phyloP scores from a whole-genome alignment of 2,888 invertebrate genomes.

The Herminia tarsipennalis region DNA sequence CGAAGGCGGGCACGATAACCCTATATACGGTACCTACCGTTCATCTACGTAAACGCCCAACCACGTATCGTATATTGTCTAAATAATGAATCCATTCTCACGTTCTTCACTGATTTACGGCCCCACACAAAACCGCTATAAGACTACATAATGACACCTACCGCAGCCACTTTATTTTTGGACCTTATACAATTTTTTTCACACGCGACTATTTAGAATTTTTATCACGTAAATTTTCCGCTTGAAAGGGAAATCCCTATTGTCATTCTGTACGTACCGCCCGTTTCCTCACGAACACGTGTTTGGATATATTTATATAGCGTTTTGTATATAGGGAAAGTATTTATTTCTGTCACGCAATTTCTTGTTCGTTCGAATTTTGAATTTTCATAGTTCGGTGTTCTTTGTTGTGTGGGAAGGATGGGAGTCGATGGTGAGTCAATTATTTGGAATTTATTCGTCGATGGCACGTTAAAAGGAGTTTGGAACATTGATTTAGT shows the following conservation, averaged over 20 bases:
- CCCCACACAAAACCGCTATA: conserved; percentile 70
- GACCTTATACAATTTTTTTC: conserved; percentile 80
- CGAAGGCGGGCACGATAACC: conserved; percentile 29
- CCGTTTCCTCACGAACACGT: conserved; percentile 82
- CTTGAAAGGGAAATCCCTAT: conserved; percentile 83
- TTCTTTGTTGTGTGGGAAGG: conserved; percentile 47
- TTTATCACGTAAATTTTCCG: conserved; percentile 85
- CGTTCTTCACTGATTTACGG: conserved; percentile 79
- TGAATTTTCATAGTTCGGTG: conserved; percentile 64
- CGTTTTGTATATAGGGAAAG: conserved; percentile 62
- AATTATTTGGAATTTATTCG: conserved; percentile 67
- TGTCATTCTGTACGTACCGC: conserved; percentile 77
- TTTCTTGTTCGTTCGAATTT: conserved; percentile 67
- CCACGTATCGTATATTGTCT: conserved; percentile 62
- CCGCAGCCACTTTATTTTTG: conserved; percentile 81
- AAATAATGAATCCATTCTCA: conserved; percentile 80
- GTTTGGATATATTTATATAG: conserved; percentile 70
- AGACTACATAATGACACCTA: conserved; percentile 80
- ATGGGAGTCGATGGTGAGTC: conserved; percentile 54
- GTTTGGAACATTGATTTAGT: conserved; percentile 49
- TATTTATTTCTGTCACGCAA: conserved; percentile 82
- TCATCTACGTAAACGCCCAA: conserved; percentile 48
- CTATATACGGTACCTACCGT: conserved; percentile 29
- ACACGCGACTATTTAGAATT: conserved; percentile 81
- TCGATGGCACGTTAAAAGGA: conserved; percentile 62